phyloP scores from a whole-genome alignment of 1,140 invertebrate genomes.

The Procambarus clarkii region DNA sequence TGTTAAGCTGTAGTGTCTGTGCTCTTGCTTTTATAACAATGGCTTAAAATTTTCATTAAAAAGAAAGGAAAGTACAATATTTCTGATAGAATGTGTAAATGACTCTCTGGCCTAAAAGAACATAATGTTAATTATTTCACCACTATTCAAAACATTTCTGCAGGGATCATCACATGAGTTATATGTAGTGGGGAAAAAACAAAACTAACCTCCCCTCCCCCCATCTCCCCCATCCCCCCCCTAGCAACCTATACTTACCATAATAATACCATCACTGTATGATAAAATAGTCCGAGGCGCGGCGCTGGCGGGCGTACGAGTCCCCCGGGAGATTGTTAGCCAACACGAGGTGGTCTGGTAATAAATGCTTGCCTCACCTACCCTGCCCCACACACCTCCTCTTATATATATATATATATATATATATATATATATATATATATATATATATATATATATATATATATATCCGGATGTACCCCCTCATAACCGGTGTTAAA shows the following conservation, averaged over 20 bases:
- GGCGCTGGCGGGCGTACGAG: constrained; percentile 52
- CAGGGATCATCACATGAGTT: background rate
- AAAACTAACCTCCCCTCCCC: no score
- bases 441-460: no score
- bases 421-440: no score
- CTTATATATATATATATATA: background rate
- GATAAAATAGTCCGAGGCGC: constrained; percentile 40
- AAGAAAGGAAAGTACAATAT: no score
- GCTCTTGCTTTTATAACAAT: no score
- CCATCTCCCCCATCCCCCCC: background rate
- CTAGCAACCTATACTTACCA: constrained; percentile 50
- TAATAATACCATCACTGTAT: constrained; percentile 65
- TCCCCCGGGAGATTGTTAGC: constrained; percentile 59
- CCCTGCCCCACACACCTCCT: constrained; percentile 1
- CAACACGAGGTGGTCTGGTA: constrained; percentile 44
- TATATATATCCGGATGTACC: no score
- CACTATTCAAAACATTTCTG: background rate
- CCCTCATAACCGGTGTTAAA: no score
- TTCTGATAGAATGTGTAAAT: background rate
- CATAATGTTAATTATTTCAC: background rate
- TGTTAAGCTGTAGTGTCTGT: no score
- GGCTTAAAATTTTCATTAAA: no score
- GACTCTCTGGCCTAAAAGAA: background rate
- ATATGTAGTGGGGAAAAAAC: background rate
- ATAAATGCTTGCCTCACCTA: constrained; percentile 57